Evolutionary conservation across 2,888 invertebrate genomes (phyloP).

Genomic region (Matsumyia berberina): DNA sequence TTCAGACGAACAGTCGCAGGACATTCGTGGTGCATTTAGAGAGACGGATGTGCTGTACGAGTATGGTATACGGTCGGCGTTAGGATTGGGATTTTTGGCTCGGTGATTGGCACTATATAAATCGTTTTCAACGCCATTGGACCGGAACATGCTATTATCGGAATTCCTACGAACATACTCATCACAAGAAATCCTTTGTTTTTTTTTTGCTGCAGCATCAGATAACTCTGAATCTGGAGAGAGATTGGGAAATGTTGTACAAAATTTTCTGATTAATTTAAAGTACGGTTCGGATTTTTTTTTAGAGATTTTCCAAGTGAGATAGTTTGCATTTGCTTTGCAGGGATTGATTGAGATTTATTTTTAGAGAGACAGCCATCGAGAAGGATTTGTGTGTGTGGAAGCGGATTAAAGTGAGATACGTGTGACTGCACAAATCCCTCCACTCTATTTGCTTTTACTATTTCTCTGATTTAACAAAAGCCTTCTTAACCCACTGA

Average conservation of each 20-base stretch:
- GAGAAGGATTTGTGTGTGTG: not conserved
- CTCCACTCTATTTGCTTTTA: not conserved
- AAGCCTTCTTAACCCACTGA: not conserved
- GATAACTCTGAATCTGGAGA: too few relatives aligned
- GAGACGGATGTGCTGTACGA: too few relatives aligned
- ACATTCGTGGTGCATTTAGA: conserved; percentile 33
- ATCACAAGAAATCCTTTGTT: conserved; percentile 28
- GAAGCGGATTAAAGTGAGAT: conserved; percentile 5
- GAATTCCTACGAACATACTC: conserved; percentile 7
- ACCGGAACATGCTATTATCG: conserved; percentile 42
- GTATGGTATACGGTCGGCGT: conserved; percentile 6
- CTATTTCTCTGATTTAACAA: too few relatives aligned
- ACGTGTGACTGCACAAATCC: not conserved
- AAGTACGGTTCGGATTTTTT: not conserved
- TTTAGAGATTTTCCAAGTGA: not conserved
- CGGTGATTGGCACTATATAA: conserved; percentile 52
- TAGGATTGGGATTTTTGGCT: conserved; percentile 27
- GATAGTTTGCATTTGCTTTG: not conserved
- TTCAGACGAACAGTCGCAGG: conserved; percentile 32
- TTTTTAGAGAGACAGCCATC: not conserved
- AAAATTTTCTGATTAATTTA: conserved; percentile 44
- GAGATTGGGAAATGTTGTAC: not conserved
- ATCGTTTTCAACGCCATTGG: conserved; percentile 51
- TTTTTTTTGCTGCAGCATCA: conserved; percentile 9
- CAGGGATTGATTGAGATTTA: not conserved